Percentiles rank a stretch among this genome's conserved stretches.
Evolutionary conservation across 2,888 invertebrate genomes (phyloP).

Genomic region (Synanthedon myopaeformis): DNA sequence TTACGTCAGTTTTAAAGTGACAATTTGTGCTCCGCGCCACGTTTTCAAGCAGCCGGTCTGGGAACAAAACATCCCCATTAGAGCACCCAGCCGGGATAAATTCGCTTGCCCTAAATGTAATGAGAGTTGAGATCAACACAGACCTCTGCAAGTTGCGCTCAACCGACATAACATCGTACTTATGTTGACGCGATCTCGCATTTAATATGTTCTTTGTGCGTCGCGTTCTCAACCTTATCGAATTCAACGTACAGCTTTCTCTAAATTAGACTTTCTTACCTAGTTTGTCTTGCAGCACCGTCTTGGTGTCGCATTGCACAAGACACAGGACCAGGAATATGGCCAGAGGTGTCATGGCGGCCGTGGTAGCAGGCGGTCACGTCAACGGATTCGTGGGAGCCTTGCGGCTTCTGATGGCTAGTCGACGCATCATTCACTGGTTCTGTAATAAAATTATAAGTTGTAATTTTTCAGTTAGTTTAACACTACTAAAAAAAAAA

Average conservation of each 20-base stretch:
- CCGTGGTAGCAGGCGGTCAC: constrained; percentile 22
- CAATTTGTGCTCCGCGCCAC: constrained; percentile 5
- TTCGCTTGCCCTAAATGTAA: constrained; percentile 5
- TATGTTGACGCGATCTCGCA: neutral
- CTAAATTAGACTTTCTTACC: constrained; percentile 29
- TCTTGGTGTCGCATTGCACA: constrained; percentile 60
- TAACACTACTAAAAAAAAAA: no score
- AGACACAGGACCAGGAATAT: constrained; percentile 52
- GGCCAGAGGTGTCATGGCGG: constrained; percentile 47
- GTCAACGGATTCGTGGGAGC: constrained; percentile 12
- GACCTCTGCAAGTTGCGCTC: neutral
- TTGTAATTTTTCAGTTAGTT: no score
- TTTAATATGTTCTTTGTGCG: no score
- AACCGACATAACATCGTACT: neutral
- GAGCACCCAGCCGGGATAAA: constrained; percentile 4
- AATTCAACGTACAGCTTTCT: neutral
- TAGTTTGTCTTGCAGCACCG: constrained; percentile 55
- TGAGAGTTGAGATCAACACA: constrained; percentile 1
- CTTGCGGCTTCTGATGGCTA: constrained; percentile 9
- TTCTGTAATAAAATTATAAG: constrained; percentile 10
- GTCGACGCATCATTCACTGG: constrained; percentile 19
- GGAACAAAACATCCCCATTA: constrained; percentile 9
- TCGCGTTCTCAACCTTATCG: no score
- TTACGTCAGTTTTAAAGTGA: constrained; percentile 5
- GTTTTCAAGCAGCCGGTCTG: constrained; percentile 4